Conservation (phyloP, 2,113 vertebrate species). For the Loxodonta africana region DNA sequence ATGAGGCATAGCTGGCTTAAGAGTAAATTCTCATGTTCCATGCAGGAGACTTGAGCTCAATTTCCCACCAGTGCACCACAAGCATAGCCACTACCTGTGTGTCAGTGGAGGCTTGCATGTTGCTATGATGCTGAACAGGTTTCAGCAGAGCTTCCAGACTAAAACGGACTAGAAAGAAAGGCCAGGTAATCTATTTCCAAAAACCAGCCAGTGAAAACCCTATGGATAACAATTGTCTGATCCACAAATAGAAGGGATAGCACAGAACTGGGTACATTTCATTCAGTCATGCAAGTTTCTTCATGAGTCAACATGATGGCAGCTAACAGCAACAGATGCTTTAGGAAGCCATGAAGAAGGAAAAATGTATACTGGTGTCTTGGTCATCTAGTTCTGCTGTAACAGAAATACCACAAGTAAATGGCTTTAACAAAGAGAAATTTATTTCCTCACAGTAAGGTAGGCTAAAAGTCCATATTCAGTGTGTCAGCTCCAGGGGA, state of each 20-base stretch:
- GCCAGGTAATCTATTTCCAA: neutral
- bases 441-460: no score
- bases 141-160: neutral
- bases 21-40: neutral
- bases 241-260: neutral
- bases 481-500: no score
- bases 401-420: no score
- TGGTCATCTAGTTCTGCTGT: no score
- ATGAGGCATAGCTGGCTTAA: neutral
- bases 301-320: neutral
- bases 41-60: neutral
- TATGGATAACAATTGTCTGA: no score
- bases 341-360: neutral
- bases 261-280: neutral
- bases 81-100: neutral
- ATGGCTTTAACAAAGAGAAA: no score
- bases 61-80: neutral
- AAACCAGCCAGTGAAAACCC: neutral
- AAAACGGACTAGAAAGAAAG: neutral
- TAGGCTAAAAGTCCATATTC: no score
- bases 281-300: neutral
- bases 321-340: neutral
- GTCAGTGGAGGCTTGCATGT: neutral
- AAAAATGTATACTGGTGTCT: neutral
- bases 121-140: neutral